These are phyloP conservation scores for Leptodactylus fuscus DNA, from an alignment of 2,113 vertebrate species.

Conservation along the genomic window DNA sequence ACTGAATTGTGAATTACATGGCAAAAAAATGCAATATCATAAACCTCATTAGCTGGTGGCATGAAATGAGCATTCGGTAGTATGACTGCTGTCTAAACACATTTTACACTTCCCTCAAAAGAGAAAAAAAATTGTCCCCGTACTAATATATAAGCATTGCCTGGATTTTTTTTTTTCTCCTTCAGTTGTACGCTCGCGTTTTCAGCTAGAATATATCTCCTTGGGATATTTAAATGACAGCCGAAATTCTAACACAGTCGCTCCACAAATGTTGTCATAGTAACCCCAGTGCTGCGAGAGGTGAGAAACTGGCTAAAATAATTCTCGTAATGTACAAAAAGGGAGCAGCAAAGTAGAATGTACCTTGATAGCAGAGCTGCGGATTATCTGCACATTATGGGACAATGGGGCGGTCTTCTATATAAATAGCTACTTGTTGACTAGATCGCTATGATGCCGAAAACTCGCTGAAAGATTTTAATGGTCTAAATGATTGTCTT, in stretches of 20 bases:
- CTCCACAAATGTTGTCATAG: slow-evolving; percentile 54
- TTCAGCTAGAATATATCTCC: slow-evolving; percentile 42
- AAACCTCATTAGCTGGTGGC: no score
- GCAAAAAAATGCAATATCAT: no score
- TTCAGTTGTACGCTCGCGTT: slow-evolving; percentile 10
- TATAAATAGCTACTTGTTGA: no score
- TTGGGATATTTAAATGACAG: slow-evolving; percentile 50
- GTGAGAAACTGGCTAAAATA: slow-evolving; percentile 45
- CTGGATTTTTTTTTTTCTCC: not conserved
- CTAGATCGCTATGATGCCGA: no score
- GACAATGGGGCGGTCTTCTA: no score
- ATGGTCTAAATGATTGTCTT: no score
- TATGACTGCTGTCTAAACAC: no score
- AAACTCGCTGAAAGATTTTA: no score
- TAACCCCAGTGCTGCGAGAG: slow-evolving; percentile 20
- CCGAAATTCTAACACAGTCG: slow-evolving; percentile 21
- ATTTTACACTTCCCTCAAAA: no score
- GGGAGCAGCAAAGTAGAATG: not conserved
- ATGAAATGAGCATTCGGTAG: not conserved
- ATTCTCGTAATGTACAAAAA: slow-evolving; percentile 9
- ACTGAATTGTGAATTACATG: not conserved
- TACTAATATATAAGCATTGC: no score
- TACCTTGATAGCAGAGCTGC: no score
- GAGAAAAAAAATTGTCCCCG: no score
- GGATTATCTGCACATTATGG: not conserved